Evolutionary conservation across 1,140 invertebrate species (phyloP).

Genomic region (Zaprionus davidi): DNA sequence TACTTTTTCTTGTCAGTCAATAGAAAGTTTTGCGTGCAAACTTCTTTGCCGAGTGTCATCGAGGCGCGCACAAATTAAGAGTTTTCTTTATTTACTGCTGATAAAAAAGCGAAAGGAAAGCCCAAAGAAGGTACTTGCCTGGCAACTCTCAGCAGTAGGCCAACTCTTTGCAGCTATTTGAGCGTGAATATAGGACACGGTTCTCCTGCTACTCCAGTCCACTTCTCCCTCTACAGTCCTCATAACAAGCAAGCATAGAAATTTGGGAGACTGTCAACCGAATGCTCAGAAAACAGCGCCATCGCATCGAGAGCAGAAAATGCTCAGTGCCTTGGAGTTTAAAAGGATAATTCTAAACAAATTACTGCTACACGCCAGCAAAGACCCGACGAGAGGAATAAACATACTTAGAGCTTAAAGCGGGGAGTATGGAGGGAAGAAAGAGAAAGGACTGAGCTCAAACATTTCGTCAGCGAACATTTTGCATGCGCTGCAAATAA

Average conservation of each 20-base stretch:
- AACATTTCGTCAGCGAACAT: constrained; percentile 37
- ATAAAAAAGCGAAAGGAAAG: constrained; percentile 55
- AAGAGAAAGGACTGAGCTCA: background rate
- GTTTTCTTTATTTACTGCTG: constrained; percentile 70
- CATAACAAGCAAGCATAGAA: constrained; percentile 61
- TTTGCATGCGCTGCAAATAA: constrained; percentile 44
- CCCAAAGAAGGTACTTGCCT: constrained; percentile 13
- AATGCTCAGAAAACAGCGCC: no score
- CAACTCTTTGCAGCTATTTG: constrained; percentile 54
- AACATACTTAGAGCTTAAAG: background rate
- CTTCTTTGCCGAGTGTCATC: constrained; percentile 30
- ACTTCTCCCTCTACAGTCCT: background rate
- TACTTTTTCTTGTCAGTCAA: constrained; percentile 5
- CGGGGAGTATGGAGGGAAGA: background rate
- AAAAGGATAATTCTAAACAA: constrained; percentile 79
- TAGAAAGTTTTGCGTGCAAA: constrained; percentile 34
- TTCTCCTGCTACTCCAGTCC: no score
- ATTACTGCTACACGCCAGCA: constrained; percentile 59
- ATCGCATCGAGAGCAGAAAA: background rate
- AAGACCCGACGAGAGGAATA: constrained; percentile 20
- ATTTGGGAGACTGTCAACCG: constrained; percentile 49
- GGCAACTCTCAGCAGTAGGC: constrained; percentile 1
- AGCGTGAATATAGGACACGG: constrained; percentile 51
- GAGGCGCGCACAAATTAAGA: constrained; percentile 68
- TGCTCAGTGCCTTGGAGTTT: constrained; percentile 53